These are phyloP conservation scores for Peribatodes rhomboidaria DNA, from an alignment of 2,888 invertebrate genomes.

Conservation along the genomic window DNA sequence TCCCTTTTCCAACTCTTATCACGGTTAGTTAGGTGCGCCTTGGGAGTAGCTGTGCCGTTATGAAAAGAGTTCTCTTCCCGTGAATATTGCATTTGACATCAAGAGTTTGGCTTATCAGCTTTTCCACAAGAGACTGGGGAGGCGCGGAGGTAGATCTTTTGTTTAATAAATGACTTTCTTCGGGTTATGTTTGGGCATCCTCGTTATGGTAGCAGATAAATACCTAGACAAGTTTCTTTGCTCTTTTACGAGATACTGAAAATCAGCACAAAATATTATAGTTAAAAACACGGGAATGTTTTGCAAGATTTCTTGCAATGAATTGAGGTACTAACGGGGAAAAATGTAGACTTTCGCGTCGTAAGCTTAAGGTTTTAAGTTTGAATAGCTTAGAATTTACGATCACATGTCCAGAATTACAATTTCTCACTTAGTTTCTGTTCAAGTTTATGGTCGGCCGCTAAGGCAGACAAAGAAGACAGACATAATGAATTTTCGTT, in stretches of 20 bases:
- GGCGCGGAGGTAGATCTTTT: conserved; percentile 55
- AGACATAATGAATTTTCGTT: conserved; percentile 73
- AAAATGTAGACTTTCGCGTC: conserved; percentile 53
- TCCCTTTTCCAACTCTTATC: conserved; percentile 73
- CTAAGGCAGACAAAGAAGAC: conserved; percentile 64
- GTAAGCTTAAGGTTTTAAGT: conserved; percentile 50
- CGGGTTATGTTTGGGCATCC: conserved; percentile 29
- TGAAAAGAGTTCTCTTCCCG: conserved; percentile 71
- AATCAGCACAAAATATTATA: conserved; percentile 35
- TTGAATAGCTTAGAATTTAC: conserved; percentile 57
- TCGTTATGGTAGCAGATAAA: conserved; percentile 29
- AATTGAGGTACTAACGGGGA: conserved; percentile 63
- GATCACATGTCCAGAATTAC: conserved; percentile 57
- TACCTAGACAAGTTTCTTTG: conserved; percentile 21
- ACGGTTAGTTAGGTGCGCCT: conserved; percentile 78
- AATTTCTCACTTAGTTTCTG: conserved; percentile 68
- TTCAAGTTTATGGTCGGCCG: conserved; percentile 62
- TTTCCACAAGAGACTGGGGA: conserved; percentile 47
- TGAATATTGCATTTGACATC: conserved; percentile 77
- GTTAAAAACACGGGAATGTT: conserved; percentile 41
- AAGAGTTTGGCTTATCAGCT: conserved; percentile 67
- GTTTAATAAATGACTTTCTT: conserved; percentile 58
- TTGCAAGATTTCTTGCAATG: conserved; percentile 46
- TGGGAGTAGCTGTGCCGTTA: conserved; percentile 64
- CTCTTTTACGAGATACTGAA: conserved; percentile 33